Conservation (phyloP, 1,140 invertebrate species). For the Calephelis nemesis region DNA sequence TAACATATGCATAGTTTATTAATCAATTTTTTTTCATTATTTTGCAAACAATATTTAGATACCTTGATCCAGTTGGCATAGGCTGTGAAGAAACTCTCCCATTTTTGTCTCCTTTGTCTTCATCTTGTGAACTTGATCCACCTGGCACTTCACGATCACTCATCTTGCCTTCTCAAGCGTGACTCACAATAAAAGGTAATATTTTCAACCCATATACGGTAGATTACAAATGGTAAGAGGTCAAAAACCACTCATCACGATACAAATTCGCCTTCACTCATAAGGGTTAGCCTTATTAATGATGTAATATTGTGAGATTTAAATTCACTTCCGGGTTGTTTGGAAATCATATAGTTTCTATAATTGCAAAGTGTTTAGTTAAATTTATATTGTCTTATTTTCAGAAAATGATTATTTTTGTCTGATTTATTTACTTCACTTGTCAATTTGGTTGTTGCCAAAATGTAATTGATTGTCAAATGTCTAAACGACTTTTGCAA, state of each 20-base stretch:
- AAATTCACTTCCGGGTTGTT: conserved; percentile 5
- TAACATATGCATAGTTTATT: no score
- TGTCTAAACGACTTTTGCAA: background rate
- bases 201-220: conserved; percentile 65
- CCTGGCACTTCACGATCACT: conserved; percentile 56
- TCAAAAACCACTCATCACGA: conserved; percentile 55
- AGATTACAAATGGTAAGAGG: conserved; percentile 44
- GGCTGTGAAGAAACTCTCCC: conserved; percentile 49
- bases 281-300: conserved; percentile 24
- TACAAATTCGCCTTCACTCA: conserved; percentile 53
- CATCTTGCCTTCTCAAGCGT: conserved; percentile 45
- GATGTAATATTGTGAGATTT: background rate
- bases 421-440: conserved; percentile 53
- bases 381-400: conserved; percentile 9
- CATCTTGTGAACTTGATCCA: conserved; percentile 45
- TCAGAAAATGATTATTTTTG: conserved; percentile 11
- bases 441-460: conserved; percentile 58
- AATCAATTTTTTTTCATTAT: no score
- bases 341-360: conserved; percentile 10
- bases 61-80: conserved; percentile 59
- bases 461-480: conserved; percentile 23
- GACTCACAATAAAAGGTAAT: conserved; percentile 43
- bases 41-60: background rate
- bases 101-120: conserved; percentile 47
- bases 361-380: background rate